Evolutionary conservation across 2,797 vertebrate species (phyloP), one percentile per base, ranked within the genome.

Genomic region (Hypotaenidia philippensis): DNA sequence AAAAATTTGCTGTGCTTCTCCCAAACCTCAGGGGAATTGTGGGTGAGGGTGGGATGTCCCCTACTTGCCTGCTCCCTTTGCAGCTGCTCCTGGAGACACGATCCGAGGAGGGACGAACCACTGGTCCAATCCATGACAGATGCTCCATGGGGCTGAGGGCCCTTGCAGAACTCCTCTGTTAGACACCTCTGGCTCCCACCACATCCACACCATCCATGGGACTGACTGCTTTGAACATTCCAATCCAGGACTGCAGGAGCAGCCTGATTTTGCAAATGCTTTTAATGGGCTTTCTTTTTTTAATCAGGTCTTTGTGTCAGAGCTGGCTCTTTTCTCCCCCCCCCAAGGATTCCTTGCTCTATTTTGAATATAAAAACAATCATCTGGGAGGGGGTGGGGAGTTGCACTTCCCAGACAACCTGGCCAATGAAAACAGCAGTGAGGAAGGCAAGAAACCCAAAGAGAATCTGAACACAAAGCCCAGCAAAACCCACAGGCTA

Each of bases 281-380:
- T 81, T 94, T 91, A 94, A 96, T 93, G 94, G 90, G 21, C n/a
- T 94, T 96, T 93, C 95, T 93, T 96, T 96, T 97, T 97, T 96
- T 94, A 97, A 96, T 91, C 91, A 95, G 69, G 91, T 86, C 96
- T 96, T 53, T 55, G 94, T 95, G 95, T 90, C 96, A 95, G 90
- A 88, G 57, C 84, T 44, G 55, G n/a, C 80, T 89, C 69, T 83
- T 59, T 81, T 32, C 85, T 93, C 56, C 25, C 41, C 16, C 41
- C 87, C 78, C 87, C 29, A 55, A 69, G 95, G 96, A 88, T 68
- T 83, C 57, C 31, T 91, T 97, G 96, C 87, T 97, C 94, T 93
- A 94, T 95, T 97, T 96, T 88, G 72, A 75, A 94, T 61, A 57
- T 38, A 77, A 92, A 92, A 91, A 44, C 13, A 6, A 69, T 91